Evolutionary conservation across 2,797 vertebrate genomes (phyloP).

Genomic region (Epinephelus coioides): DNA sequence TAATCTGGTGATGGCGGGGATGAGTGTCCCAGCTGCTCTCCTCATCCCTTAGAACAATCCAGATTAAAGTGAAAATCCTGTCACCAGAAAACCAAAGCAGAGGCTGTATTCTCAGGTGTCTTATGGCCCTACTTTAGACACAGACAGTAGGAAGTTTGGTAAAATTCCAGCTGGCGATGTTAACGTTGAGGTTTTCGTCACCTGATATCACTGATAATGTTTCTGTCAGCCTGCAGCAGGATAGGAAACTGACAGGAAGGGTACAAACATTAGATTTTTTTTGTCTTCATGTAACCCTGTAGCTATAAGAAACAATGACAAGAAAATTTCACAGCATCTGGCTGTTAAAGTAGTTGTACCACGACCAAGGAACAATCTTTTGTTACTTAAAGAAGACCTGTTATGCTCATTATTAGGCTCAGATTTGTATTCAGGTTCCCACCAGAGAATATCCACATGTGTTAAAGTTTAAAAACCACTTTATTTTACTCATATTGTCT

Average conservation of each 20-base stretch:
- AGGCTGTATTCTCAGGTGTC: slow-evolving; percentile 26
- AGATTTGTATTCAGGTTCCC: too few species aligned
- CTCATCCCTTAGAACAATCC: slow-evolving; percentile 26
- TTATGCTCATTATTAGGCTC: too few species aligned
- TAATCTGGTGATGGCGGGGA: slow-evolving; percentile 57
- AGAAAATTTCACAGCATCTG: too few species aligned
- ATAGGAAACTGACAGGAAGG: not conserved
- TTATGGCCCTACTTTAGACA: slow-evolving; percentile 1
- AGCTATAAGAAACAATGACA: too few species aligned
- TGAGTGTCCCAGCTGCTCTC: slow-evolving; percentile 54
- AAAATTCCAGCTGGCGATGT: not conserved
- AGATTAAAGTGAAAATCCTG: slow-evolving; percentile 52
- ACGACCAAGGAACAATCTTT: too few species aligned
- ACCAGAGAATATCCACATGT: too few species aligned
- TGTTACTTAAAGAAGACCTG: too few species aligned
- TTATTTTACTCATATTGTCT: too few species aligned
- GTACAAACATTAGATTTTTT: not conserved
- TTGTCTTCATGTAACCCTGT: too few species aligned
- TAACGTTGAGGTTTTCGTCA: not conserved
- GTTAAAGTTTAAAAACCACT: too few species aligned
- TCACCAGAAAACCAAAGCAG: slow-evolving; percentile 17
- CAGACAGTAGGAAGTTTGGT: not conserved
- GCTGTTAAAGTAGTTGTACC: too few species aligned
- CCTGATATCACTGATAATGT: not conserved
- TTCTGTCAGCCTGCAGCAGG: not conserved